Evolutionary conservation across 2,113 vertebrate genomes (phyloP), one percentile per base, ranked within the genome.

Genomic region (Lophochroa leadbeateri): DNA sequence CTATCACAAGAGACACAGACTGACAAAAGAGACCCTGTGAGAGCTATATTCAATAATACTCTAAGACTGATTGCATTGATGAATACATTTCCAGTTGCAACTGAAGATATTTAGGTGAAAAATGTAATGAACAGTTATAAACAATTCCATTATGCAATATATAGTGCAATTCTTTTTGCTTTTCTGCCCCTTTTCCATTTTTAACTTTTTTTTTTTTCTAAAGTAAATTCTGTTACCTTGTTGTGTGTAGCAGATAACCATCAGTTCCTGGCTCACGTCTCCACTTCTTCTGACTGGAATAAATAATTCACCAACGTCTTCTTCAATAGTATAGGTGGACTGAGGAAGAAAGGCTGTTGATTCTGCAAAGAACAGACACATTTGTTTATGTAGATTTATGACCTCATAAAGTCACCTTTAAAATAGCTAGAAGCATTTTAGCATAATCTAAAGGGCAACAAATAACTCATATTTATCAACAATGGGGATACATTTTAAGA

Each of bases 261-360:
- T 99, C 86, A 99, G 96, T 86, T 99, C 99, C 97, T 98, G 98
- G 88, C 98, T 99, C 88, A 98, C 96, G 43, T 99, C 99, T 93
- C 99, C 99, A 39, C 98, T 99, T 96, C 99, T 99, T 96, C 97
- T 98, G 79, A 99, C 98, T 3, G 99, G 99, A 93, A 99, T 98
- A 95, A 99, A 97, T 65, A 99, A 97, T 74, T 99, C 99, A 16
- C 99, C 99, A 43, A 98, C 60, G 55, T 99, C 98, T 97, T 99
- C 99, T 97, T 99, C 98, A 50, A 99, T 90, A 24, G 97, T 97
- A 84, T 98, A 98, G 23, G 96, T 96, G 11, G 98, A 97, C 70
- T 99, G 98, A n/a, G 99, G 98, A 93, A 99, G 98, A 97, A 99
- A 99, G 43, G 99, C 99, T 0, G 98, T 99, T 12, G 99, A 99